phyloP scores from a whole-genome alignment of 2,888 invertebrate genomes.

The Phanerotoma sp. region DNA sequence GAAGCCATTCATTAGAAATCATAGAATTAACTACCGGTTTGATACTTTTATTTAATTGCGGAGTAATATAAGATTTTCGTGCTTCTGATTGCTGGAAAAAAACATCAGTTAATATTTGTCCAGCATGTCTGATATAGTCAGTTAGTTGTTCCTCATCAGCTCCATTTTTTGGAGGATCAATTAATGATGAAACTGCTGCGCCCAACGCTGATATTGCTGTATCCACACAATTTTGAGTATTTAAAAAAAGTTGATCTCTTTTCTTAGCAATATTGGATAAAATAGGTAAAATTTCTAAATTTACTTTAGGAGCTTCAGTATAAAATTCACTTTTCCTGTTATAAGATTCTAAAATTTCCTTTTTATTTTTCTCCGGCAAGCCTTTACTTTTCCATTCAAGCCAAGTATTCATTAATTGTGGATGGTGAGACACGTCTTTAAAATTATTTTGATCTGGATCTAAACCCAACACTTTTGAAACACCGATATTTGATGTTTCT shows the following conservation, averaged over 20 bases:
- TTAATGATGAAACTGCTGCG: conserved; percentile 15
- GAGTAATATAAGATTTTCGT: conserved; percentile 21
- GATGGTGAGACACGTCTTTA: not conserved
- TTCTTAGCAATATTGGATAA: conserved; percentile 21
- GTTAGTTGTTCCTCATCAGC: conserved; percentile 17
- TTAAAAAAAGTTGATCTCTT: conserved; percentile 20
- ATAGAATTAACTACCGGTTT: conserved; percentile 21
- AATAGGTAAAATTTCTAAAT: conserved; percentile 19
- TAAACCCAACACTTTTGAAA: not conserved
- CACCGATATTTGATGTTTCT: not conserved
- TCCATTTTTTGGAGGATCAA: conserved; percentile 20
- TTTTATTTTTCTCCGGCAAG: conserved; percentile 25
- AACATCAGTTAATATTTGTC: conserved; percentile 20
- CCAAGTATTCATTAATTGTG: conserved; percentile 19
- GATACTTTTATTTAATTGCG: conserved; percentile 19
- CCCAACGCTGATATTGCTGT: conserved; percentile 18
- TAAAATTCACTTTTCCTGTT: conserved; percentile 25
- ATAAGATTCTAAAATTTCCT: conserved; percentile 20
- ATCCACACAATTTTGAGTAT: conserved; percentile 24
- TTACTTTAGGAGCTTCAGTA: conserved; percentile 23
- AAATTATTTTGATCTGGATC: not conserved
- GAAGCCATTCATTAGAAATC: conserved; percentile 26
- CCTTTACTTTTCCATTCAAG: conserved; percentile 18
- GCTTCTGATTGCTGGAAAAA: conserved; percentile 23
- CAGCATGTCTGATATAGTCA: conserved; percentile 19